phyloP scores from a whole-genome alignment of 1,140 invertebrate species.

The Plectrocnemia conspersa region DNA sequence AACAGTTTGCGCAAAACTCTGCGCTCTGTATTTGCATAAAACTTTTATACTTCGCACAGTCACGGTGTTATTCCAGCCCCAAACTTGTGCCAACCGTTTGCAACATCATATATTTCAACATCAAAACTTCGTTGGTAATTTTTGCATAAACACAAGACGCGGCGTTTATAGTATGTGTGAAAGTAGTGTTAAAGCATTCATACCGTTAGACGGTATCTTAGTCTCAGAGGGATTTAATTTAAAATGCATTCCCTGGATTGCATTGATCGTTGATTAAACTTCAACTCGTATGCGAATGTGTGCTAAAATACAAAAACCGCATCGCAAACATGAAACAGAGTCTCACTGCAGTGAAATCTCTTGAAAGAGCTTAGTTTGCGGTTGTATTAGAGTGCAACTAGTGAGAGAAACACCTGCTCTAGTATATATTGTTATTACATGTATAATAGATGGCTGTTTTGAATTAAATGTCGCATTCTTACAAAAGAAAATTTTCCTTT shows the following conservation, averaged over 20 bases:
- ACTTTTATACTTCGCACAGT: conserved; percentile 17
- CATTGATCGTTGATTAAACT: no score
- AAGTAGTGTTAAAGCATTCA: neutral
- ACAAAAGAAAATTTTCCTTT: no score
- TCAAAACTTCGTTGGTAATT: conserved; percentile 7
- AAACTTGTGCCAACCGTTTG: no score
- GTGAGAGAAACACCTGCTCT: conserved; percentile 1
- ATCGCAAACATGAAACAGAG: neutral
- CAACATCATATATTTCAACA: conserved; percentile 1
- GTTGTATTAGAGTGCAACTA: conserved; percentile 7
- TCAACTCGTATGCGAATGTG: no score
- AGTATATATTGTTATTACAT: neutral
- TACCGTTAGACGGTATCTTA: no score
- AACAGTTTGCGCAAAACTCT: conserved; percentile 20
- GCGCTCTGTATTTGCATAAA: conserved; percentile 15
- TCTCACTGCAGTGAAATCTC: neutral
- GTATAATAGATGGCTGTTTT: no score
- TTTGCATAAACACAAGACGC: neutral
- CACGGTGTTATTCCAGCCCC: neutral
- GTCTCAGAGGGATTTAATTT: no score
- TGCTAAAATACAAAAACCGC: neutral
- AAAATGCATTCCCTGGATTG: no score
- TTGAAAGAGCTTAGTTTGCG: conserved; percentile 6
- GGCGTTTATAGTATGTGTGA: conserved; percentile 1
- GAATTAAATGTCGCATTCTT: no score